Evolutionary conservation across 2,888 invertebrate genomes (phyloP).

Genomic region (Agrilus cyanescens): DNA sequence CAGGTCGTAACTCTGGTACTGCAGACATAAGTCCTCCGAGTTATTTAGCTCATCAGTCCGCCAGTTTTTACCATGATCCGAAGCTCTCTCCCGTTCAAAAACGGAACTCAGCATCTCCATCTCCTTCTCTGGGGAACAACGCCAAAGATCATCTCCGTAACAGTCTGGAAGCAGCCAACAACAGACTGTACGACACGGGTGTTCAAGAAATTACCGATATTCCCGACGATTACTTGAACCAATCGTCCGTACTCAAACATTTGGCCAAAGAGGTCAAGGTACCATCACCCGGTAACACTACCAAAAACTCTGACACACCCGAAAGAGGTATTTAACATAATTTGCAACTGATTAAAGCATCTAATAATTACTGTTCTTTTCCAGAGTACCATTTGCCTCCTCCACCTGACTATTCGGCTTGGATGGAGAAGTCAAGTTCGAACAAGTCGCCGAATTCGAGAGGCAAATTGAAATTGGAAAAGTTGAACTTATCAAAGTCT

Average conservation of each 20-base stretch:
- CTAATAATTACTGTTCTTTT: slow-evolving; percentile 19
- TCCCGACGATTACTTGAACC: slow-evolving; percentile 72
- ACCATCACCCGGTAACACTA: slow-evolving; percentile 24
- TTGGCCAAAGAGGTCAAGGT: slow-evolving; percentile 64
- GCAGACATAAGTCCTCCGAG: slow-evolving; percentile 24
- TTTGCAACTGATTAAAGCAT: slow-evolving; percentile 7
- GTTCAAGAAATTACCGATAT: slow-evolving; percentile 70
- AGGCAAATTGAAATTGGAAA: slow-evolving; percentile 34
- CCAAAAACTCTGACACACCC: slow-evolving; percentile 16
- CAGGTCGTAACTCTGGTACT: slow-evolving; percentile 33
- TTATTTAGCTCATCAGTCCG: slow-evolving; percentile 21
- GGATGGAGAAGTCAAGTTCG: slow-evolving; percentile 30
- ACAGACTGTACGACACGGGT: slow-evolving; percentile 21
- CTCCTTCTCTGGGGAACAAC: slow-evolving; percentile 26
- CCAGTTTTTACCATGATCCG: slow-evolving; percentile 24
- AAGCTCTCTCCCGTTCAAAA: slow-evolving; percentile 29
- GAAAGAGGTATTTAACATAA: slow-evolving; percentile 3
- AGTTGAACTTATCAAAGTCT: slow-evolving; percentile 59
- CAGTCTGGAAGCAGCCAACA: slow-evolving; percentile 18
- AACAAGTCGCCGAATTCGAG: slow-evolving; percentile 24
- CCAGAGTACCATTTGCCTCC: slow-evolving; percentile 25
- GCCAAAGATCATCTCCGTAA: slow-evolving; percentile 21
- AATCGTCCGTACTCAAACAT: slow-evolving; percentile 73
- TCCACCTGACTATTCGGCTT: slow-evolving; percentile 34
- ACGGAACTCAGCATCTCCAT: slow-evolving; percentile 29